phyloP scores from a whole-genome alignment of 2,888 invertebrate species.

The Suillia variegata region DNA sequence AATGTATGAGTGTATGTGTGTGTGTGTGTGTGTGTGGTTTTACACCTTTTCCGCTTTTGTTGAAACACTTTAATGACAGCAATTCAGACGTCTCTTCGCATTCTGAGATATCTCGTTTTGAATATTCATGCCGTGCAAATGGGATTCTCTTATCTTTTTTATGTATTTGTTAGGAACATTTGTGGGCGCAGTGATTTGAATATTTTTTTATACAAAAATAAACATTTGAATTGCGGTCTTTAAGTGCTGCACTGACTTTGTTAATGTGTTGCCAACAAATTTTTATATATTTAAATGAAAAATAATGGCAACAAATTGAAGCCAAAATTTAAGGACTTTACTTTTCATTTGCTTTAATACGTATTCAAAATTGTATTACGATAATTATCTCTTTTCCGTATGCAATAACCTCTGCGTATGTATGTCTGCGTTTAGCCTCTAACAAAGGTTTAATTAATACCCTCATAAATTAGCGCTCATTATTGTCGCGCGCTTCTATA shows the following conservation, averaged over 20 bases:
- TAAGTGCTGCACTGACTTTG: too few species aligned
- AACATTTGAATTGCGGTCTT: neutral
- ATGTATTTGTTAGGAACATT: neutral
- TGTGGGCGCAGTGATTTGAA: neutral
- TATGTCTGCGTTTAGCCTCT: neutral
- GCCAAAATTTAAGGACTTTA: too few species aligned
- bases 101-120: slow-evolving; percentile 9
- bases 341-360: too few species aligned
- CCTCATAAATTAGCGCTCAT: slow-evolving; percentile 52
- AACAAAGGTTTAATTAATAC: slow-evolving; percentile 41
- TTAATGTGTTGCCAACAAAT: slow-evolving; percentile 1
- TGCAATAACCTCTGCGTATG: too few species aligned
- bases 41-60: slow-evolving; percentile 49
- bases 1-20: neutral
- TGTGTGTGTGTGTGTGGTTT: slow-evolving; percentile 22
- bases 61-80: slow-evolving; percentile 52
- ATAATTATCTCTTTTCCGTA: too few species aligned
- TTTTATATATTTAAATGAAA: slow-evolving; percentile 10
- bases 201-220: neutral
- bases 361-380: too few species aligned
- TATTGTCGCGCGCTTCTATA: too few species aligned
- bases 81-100: slow-evolving; percentile 36
- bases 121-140: slow-evolving; percentile 20
- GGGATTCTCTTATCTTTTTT: slow-evolving; percentile 22
- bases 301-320: slow-evolving; percentile 4